Percentiles rank a stretch among this genome's conserved stretches.
phyloP scores from a whole-genome alignment of 2,888 invertebrate genomes.

The Dolichomitus sp. region DNA sequence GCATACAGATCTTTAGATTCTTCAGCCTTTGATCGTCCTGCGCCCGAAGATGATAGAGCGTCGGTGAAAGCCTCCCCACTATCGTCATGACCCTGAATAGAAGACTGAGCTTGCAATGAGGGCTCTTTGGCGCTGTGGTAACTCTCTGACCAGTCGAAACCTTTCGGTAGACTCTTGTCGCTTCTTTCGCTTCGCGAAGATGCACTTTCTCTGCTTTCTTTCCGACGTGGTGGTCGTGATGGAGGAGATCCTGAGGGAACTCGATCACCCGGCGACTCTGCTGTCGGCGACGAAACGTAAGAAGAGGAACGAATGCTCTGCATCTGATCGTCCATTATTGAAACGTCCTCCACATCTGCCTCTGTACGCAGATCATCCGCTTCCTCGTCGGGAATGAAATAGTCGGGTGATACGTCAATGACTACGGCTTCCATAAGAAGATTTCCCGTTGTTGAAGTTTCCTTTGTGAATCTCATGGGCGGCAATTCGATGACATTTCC shows the following conservation, averaged over 20 bases:
- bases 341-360: constrained; percentile 95
- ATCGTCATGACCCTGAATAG: constrained; percentile 78
- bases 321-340: constrained; percentile 92
- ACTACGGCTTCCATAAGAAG: constrained; percentile 96
- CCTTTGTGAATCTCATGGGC: constrained; percentile 95
- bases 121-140: constrained; percentile 83
- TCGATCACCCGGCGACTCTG: constrained; percentile 67
- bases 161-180: constrained; percentile 73
- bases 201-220: constrained; percentile 87
- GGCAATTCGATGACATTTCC: constrained; percentile 95
- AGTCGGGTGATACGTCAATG: constrained; percentile 95
- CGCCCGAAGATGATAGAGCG: constrained; percentile 75
- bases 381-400: constrained; percentile 92
- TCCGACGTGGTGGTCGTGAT: constrained; percentile 89
- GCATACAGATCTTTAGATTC: constrained; percentile 64
- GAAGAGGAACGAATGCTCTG: constrained; percentile 78
- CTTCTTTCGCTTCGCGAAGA: constrained; percentile 86
- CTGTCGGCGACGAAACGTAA: constrained; percentile 75
- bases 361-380: constrained; percentile 95
- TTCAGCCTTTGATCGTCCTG: constrained; percentile 47
- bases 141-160: constrained; percentile 78
- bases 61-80: constrained; percentile 83
- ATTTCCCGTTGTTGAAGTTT: constrained; percentile 95
- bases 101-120: constrained; percentile 68
- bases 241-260: constrained; percentile 85